These are phyloP conservation scores for Anguilla megastoma DNA, from an alignment of 2,797 vertebrate species.

Conservation along the genomic window DNA sequence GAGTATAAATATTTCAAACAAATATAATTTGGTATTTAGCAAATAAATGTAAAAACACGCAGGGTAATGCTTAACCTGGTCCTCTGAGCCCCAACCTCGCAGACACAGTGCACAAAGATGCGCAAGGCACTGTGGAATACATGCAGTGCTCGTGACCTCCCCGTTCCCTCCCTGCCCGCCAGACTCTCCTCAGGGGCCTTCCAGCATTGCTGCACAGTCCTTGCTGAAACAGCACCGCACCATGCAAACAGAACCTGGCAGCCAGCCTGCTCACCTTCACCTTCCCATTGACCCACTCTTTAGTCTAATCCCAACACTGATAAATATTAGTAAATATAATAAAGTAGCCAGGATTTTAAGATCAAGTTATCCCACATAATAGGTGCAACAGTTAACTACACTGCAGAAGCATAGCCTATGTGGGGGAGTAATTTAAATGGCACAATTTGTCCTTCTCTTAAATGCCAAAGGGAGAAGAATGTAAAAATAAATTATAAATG, in stretches of 20 bases:
- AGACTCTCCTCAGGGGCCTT: neutral
- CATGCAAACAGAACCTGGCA: neutral
- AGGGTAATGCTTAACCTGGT: neutral
- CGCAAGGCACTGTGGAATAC: neutral
- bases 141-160: neutral
- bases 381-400: no score
- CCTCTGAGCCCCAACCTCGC: neutral
- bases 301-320: neutral
- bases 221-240: neutral
- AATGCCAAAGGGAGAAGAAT: neutral
- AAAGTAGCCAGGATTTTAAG: no score
- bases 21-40: neutral
- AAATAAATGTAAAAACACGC: neutral
- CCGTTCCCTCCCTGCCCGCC: neutral
- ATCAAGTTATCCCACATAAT: no score
- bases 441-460: neutral
- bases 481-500: neutral
- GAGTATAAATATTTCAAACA: conserved; percentile 2
- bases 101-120: neutral
- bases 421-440: neutral
- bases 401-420: neutral
- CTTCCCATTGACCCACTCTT: neutral
- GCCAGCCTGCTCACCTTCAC: no score
- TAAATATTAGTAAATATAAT: neutral
- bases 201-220: neutral